Evolutionary conservation across 2,888 invertebrate species (phyloP).

Genomic region (Spialia ferax): DNA sequence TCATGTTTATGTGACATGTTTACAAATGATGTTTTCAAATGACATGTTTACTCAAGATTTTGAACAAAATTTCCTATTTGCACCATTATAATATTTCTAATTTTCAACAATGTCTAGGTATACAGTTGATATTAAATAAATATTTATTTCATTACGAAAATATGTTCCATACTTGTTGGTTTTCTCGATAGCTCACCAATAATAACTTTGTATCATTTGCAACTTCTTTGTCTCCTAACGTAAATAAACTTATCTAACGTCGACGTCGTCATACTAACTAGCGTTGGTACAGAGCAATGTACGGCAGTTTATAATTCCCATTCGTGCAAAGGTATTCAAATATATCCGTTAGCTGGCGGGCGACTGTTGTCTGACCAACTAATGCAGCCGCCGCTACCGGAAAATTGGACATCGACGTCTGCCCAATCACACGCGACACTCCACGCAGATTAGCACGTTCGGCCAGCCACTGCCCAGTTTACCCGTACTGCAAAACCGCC

Average conservation of each 20-base stretch:
- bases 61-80: too few species aligned
- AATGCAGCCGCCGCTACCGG: conserved; percentile 70
- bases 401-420: conserved; percentile 83
- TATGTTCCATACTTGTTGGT: too few species aligned
- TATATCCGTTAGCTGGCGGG: conserved; percentile 65
- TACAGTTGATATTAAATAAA: too few species aligned
- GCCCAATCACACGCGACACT: conserved; percentile 85
- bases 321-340: conserved; percentile 55
- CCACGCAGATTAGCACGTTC: conserved; percentile 81
- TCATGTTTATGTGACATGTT: too few species aligned
- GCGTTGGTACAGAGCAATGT: conserved; percentile 4
- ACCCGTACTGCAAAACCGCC: conserved; percentile 58
- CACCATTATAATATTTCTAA: too few species aligned
- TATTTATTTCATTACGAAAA: too few species aligned
- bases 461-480: conserved; percentile 58
- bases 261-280: conserved; percentile 2
- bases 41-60: not conserved
- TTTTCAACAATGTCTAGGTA: too few species aligned
- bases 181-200: too few species aligned
- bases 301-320: conserved; percentile 38
- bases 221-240: not conserved
- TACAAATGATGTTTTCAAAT: too few species aligned
- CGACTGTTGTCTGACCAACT: conserved; percentile 75
- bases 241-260: too few species aligned
- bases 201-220: too few species aligned